Conservation (phyloP, 2,888 invertebrate species). For the Lycia hirtaria region DNA sequence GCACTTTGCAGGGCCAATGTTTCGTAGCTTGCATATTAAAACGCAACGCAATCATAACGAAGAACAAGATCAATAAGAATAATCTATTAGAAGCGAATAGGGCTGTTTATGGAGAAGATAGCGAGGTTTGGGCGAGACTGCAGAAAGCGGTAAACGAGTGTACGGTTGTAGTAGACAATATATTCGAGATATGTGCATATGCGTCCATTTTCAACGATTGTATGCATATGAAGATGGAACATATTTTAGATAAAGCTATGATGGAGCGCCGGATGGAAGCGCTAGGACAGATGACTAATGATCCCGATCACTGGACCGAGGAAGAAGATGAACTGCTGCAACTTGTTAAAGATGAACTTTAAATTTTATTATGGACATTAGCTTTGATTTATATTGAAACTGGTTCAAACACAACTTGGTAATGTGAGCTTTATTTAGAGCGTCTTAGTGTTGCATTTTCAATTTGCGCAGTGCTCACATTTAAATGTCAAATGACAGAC, state of each 20-base stretch:
- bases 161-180: constrained; percentile 54
- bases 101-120: constrained; percentile 70
- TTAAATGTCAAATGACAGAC: too few relatives aligned
- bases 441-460: too few relatives aligned
- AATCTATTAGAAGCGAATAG: constrained; percentile 67
- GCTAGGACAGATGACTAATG: constrained; percentile 66
- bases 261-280: constrained; percentile 78
- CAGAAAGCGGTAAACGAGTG: constrained; percentile 67
- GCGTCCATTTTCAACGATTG: constrained; percentile 78
- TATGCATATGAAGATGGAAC: constrained; percentile 81
- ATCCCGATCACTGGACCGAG: constrained; percentile 70
- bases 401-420: too few relatives aligned
- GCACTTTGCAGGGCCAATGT: constrained; percentile 70
- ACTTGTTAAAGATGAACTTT: constrained; percentile 74
- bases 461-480: too few relatives aligned
- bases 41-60: constrained; percentile 67
- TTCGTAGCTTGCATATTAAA: constrained; percentile 78
- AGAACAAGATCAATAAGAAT: constrained; percentile 64
- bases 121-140: constrained; percentile 67
- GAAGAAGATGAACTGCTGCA: constrained; percentile 72
- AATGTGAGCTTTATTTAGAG: too few relatives aligned
- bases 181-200: constrained; percentile 78
- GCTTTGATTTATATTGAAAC: not conserved
- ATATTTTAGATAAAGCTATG: constrained; percentile 72
- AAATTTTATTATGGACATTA: not conserved